Base-by-base conservation (phyloP, 2,888 invertebrate genomes). In the Synergus gifuensis region DNA sequence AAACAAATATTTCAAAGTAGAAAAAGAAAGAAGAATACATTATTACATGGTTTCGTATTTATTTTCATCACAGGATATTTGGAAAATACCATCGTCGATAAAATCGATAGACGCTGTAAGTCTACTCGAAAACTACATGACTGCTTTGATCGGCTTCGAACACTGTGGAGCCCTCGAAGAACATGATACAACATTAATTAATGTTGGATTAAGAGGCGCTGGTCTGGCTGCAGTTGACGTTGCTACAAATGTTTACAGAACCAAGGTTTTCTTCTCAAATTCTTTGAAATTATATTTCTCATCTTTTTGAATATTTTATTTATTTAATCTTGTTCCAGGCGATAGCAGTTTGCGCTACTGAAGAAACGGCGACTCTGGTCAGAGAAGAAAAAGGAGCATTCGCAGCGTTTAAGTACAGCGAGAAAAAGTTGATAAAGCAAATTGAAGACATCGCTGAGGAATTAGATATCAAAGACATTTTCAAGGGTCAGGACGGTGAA, bases 171-270 rank as follows among this genome's bases (percentile, higher is more conserved):
- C 88, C 76, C 87, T 93, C 22, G 87, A 93, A 80, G 93, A 94
- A 86, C 92, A 94, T 67, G 94, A 95, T 81, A 93, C 93, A 69
- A 93, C 96, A n/a, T 89, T 96, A 14, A 93, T 96, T 58, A 94
- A 95, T 64, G 94, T 95, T 54, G 95, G 95, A 11, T 93, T 94
- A 76, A 95, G 95, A 28, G 94, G 95, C 12, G 91, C 94, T 66
- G 94, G 94, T 18, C 89, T 95, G 66, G 96, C 96, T 79, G 94
- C 95, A 63, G 94, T 95, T 28, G 96, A 96, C 91, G 93, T 96
- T 66, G 95, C 95, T 63, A 94, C 95, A 14, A 95, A 95, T 90
- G 93, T 95, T 73, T 96, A 94, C 87, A 94, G 94, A 89, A 94
- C 95, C 44, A 94, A 95, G 92, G 95, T 95, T 76, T 77, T 16